Base-by-base conservation (phyloP, 2,888 invertebrate genomes). In the Aricia artaxerxes region DNA sequence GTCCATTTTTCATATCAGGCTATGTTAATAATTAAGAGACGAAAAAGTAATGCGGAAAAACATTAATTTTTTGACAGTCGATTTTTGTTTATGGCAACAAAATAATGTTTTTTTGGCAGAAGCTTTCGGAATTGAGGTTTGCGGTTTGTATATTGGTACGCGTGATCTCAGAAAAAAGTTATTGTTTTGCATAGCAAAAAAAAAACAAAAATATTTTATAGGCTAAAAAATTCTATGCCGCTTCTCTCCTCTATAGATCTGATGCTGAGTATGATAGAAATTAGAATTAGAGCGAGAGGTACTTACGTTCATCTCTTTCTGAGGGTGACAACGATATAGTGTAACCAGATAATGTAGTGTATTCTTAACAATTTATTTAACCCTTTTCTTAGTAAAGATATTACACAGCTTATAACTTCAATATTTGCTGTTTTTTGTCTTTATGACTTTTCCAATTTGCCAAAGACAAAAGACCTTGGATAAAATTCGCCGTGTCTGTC, bases 1-100 rank as follows among this genome's bases (percentile, higher is more conserved):
- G 76, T 79, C 79, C 79, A 79, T 35, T 69, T 57, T 77, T 77
- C 76, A 77, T 77, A 77, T 79, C 77, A 76, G 77, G 76, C 76
- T 72, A 76, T 75, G 31, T 64, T 79, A 64, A 72, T 44, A 49
- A 31, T 31, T 72, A 72, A 49, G 64, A 53, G 35, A 57, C 9
- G 35, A 57, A 31, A 35, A 73, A 40, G 40, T 73, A 73, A 13
- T 60, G 40, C 9, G 38, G 6, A 40, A 60, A 73, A 78, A 73
- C 24, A 77, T 73, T 64, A 79, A 64, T 38, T 69, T 69, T 69
- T 69, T 69, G 69, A 69, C 64, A 31, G 11, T 64, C 24, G 7
- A 24, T 61, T 31, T 64, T 64, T 64, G 31, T 64, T 64, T 64
- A 64, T 64, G 6, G 64, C 31, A 64, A 31, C 24, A 69, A 69